Evolutionary conservation across 2,797 vertebrate species (phyloP), one percentile per base, ranked within the genome.

Genomic region (Percopsis omiscomaycus): DNA sequence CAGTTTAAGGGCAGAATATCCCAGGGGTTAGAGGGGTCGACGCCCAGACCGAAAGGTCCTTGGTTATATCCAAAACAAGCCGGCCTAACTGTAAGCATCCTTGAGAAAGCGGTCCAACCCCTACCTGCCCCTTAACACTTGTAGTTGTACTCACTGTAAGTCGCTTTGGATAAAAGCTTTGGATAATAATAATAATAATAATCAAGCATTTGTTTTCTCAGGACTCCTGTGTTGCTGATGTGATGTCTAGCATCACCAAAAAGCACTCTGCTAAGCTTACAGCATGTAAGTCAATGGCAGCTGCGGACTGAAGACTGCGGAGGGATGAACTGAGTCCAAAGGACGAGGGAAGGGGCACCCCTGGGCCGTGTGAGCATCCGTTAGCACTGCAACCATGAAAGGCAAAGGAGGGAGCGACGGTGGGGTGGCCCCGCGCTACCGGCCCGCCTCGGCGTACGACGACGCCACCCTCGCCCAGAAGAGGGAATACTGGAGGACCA

Each of bases 401-500:
- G 74, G 53, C 49, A 87, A 85, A 80, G 78, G 52, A 27, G 66
- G 27, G 37, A 42, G 44, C 11, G 63, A 73, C 44, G 71, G 77
- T 29, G 63, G 80, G 0, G 27, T 44, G 15, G 78, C 81, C 52
- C 88, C 85, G 37, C 91, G 81, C 56, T 92, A 93, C 78, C 84
- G 84, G 37, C 89, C 91, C 1, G 89, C 86, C 5, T 84, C 90
- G 0, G 81, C 90, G 54, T 91, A 81, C 3, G 92, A 93, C 9
- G 88, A 92, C 10, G 86, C 79, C 79, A 89, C 89, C 1, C 87
- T 93, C 0, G 87, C 89, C 15, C 88, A 88, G 47, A 94, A 92
- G 78, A 89, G 93, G 65, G 90, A 93, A 68, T 94, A 94, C 82
- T 94, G 92, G 92, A 90, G 90, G 63, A 92, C 71, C 58, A 93